These are phyloP conservation scores for Polypedilum vanderplanki DNA, from an alignment of 1,140 invertebrate species.

Conservation along the genomic window DNA sequence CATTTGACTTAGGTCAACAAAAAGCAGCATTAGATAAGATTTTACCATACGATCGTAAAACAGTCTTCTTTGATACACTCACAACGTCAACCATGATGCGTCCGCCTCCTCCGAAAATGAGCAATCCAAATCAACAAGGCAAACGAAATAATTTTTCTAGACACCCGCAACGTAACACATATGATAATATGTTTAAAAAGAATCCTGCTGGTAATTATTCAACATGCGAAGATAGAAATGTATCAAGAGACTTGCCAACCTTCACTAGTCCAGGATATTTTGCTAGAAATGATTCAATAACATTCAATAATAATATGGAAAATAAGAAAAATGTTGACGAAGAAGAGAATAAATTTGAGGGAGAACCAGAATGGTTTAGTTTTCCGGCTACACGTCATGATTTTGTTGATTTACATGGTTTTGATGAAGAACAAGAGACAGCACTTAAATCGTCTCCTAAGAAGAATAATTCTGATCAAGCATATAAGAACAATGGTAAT, in stretches of 20 bases:
- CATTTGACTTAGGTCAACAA: background rate
- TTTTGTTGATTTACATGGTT: constrained; percentile 26
- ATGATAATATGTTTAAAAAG: too few species aligned
- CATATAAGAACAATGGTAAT: too few species aligned
- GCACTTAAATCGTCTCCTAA: background rate
- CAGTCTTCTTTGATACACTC: background rate
- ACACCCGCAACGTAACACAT: too few species aligned
- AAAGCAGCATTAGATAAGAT: constrained; percentile 8
- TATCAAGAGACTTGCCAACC: background rate
- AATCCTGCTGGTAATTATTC: background rate
- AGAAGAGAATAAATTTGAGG: background rate
- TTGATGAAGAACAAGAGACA: constrained; percentile 30
- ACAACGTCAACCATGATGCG: background rate
- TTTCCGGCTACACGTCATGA: background rate
- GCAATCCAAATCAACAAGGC: background rate
- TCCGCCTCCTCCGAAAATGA: constrained; percentile 9
- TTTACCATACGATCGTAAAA: background rate
- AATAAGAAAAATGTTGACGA: background rate
- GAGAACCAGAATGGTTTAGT: background rate
- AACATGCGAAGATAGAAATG: background rate
- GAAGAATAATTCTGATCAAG: background rate
- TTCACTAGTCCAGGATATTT: background rate
- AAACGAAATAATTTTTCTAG: too few species aligned
- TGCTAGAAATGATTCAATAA: background rate
- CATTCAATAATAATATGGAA: background rate